A percentile compares a stretch with the other conserved stretches of the same genome.
These are phyloP conservation scores for Cygnus buccinator DNA, from an alignment of 2,113 vertebrate genomes.

Conservation along the genomic window DNA sequence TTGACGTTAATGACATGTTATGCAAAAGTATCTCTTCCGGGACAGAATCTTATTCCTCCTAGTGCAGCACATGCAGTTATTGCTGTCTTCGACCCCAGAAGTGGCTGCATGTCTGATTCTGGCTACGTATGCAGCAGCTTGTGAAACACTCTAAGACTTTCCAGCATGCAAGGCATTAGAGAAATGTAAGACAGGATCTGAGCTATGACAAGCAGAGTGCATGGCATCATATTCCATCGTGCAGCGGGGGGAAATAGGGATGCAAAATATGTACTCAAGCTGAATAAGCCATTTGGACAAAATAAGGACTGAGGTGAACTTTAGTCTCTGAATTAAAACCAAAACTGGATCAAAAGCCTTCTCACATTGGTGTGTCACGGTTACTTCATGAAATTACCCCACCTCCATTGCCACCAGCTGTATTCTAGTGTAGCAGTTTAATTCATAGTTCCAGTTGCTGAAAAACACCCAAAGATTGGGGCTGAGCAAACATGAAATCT, in stretches of 20 bases:
- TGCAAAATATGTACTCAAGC: conserved; percentile 35
- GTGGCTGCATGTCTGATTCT: conserved; percentile 1
- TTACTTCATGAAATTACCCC: neutral
- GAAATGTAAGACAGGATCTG: conserved; percentile 53
- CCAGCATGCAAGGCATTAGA: conserved; percentile 7
- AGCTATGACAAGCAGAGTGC: conserved; percentile 42
- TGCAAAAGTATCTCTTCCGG: conserved; percentile 29
- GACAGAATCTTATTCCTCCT: neutral
- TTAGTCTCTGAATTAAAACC: neutral
- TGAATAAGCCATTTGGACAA: conserved; percentile 27
- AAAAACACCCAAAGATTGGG: conserved; percentile 14
- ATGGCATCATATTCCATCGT: conserved; percentile 45
- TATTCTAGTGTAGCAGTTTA: conserved; percentile 18
- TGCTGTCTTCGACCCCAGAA: conserved; percentile 20
- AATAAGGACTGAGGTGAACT: conserved; percentile 26
- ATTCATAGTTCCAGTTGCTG: neutral
- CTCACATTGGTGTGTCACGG: neutral
- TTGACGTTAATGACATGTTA: neutral
- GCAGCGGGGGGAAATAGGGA: conserved; percentile 21
- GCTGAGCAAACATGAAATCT: conserved; percentile 26
- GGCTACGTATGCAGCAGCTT: conserved; percentile 16
- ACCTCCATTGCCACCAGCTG: neutral
- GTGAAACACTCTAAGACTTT: conserved; percentile 16
- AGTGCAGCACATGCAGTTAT: neutral
- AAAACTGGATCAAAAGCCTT: neutral